phyloP scores from a whole-genome alignment of 2,888 invertebrate genomes.

The Psococerastis gibbosa region DNA sequence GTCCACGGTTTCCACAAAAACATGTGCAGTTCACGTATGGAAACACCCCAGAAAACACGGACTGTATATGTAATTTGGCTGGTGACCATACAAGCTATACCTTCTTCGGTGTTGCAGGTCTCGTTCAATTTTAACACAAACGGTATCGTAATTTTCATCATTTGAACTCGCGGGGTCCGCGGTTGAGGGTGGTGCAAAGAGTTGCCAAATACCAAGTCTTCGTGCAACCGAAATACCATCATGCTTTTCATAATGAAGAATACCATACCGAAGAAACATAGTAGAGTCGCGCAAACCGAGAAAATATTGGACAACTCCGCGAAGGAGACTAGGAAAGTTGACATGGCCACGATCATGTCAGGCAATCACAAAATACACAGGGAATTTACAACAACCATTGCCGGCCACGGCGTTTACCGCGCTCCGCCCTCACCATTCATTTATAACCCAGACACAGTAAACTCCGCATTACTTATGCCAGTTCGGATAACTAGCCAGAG shows the following conservation, averaged over 20 bases:
- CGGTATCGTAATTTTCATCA: constrained; percentile 69
- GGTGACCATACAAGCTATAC: constrained; percentile 49
- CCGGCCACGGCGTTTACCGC: too few relatives aligned
- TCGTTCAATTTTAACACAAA: constrained; percentile 62
- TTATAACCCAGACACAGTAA: not conserved
- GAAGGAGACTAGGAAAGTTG: constrained; percentile 42
- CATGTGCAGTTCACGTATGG: constrained; percentile 52
- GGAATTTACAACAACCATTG: too few relatives aligned
- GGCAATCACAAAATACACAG: too few relatives aligned
- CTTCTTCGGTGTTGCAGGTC: constrained; percentile 46
- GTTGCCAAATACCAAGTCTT: constrained; percentile 38
- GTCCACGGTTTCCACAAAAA: constrained; percentile 56
- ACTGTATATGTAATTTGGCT: constrained; percentile 56
- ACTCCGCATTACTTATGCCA: too few relatives aligned
- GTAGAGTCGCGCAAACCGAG: constrained; percentile 49
- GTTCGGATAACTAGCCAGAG: too few relatives aligned
- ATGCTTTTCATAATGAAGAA: constrained; percentile 59
- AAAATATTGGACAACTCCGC: constrained; percentile 57
- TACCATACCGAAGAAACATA: constrained; percentile 55
- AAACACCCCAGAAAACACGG: constrained; percentile 61
- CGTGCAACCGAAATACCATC: constrained; percentile 55
- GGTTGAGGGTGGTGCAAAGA: constrained; percentile 27
- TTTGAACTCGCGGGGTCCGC: constrained; percentile 55
- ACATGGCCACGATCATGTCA: constrained; percentile 28
- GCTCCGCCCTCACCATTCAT: too few relatives aligned